Evolutionary conservation across 1,140 invertebrate genomes (phyloP).

Genomic region (Rhysida immarginata): DNA sequence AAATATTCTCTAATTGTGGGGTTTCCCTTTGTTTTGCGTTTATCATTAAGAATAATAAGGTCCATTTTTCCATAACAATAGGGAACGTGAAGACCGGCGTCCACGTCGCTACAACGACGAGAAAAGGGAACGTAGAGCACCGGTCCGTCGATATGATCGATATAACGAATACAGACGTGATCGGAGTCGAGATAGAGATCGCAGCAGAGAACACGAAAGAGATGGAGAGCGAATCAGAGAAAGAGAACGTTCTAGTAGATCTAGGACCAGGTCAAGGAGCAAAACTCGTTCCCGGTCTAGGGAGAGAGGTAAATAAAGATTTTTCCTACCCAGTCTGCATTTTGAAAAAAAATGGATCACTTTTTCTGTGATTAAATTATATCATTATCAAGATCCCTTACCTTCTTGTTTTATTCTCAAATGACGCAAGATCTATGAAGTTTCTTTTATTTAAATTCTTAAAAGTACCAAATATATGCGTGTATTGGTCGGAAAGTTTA

Average conservation of each 20-base stretch:
- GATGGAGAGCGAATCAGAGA: conserved; percentile 7
- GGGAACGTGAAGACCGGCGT: conserved; percentile 11
- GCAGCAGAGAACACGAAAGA: conserved; percentile 5
- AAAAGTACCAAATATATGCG: too few relatives aligned
- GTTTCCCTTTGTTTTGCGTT: background rate
- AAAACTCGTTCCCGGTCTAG: conserved; percentile 18
- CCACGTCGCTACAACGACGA: conserved; percentile 5
- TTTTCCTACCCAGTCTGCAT: too few relatives aligned
- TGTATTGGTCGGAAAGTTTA: too few relatives aligned
- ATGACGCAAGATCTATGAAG: too few relatives aligned
- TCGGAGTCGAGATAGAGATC: conserved; percentile 2
- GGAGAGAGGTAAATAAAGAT: conserved; percentile 6
- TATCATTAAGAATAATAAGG: background rate
- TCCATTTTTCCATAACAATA: background rate
- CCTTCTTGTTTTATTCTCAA: too few relatives aligned
- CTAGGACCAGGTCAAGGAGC: conserved; percentile 17
- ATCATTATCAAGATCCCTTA: too few relatives aligned
- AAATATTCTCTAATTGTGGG: background rate
- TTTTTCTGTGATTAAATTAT: too few relatives aligned
- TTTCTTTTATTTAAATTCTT: too few relatives aligned
- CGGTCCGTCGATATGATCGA: background rate
- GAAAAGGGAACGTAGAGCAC: background rate
- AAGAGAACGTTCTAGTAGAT: conserved; percentile 9
- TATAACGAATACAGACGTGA: conserved; percentile 7
- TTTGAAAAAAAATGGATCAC: too few relatives aligned